phyloP scores from a whole-genome alignment of 2,113 vertebrate species.

The Gambusia affinis region DNA sequence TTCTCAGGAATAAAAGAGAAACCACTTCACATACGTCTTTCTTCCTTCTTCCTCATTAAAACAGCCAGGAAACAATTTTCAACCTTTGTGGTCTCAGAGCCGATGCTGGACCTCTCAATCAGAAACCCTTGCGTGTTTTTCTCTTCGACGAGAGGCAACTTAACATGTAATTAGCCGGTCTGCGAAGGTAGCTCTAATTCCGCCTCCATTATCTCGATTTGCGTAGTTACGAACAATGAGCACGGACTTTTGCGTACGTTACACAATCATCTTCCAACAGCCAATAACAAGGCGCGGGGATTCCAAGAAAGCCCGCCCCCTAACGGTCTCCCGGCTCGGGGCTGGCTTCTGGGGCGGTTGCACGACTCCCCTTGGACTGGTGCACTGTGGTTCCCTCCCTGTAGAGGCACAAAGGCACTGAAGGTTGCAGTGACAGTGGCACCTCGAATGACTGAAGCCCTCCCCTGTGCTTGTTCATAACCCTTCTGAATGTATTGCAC shows the following conservation, averaged over 20 bases:
- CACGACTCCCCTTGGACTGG: constrained; percentile 27
- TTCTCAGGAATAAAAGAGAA: background rate
- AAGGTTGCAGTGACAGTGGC: background rate
- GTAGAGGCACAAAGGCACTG: background rate
- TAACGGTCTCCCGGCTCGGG: background rate
- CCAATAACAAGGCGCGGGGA: constrained; percentile 57
- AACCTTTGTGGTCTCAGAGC: background rate
- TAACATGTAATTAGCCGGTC: background rate
- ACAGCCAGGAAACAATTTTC: background rate
- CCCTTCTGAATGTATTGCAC: background rate
- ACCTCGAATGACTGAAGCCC: background rate
- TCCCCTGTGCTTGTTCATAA: background rate
- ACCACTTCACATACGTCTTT: constrained; percentile 19
- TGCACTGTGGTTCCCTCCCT: constrained; percentile 7
- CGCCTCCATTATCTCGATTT: constrained; percentile 34
- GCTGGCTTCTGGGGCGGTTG: constrained; percentile 22
- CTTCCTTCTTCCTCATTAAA: constrained; percentile 20
- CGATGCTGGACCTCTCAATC: background rate
- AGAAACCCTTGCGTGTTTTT: background rate
- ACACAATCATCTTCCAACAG: constrained; percentile 32
- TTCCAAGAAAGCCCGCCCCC: constrained; percentile 56
- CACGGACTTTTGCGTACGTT: constrained; percentile 43
- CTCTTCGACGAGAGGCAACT: too few relatives aligned
- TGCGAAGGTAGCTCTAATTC: background rate
- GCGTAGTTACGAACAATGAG: constrained; percentile 71